These are phyloP conservation scores for Ephydatia muelleri DNA, from an alignment of 37 sponge, comb jelly and placozoan species.

Conservation along the genomic window DNA sequence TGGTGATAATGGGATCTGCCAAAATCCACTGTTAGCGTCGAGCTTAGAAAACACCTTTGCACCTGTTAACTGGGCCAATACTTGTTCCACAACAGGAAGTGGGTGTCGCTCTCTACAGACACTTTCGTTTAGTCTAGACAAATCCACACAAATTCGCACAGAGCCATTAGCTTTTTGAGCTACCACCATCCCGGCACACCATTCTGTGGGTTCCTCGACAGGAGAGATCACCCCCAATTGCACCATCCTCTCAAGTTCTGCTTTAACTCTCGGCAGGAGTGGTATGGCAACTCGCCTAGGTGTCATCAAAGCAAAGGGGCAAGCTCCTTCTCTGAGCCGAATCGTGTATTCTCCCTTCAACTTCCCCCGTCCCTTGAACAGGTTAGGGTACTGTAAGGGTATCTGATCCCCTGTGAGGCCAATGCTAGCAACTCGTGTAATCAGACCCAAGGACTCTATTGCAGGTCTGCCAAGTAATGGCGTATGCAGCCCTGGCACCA, in stretches of 20 bases:
- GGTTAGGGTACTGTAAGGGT: slow-evolving; percentile 11
- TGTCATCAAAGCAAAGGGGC: slow-evolving; percentile 27
- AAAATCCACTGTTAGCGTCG: slow-evolving; percentile 54
- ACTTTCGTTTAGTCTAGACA: slow-evolving; percentile 47
- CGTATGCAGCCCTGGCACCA: slow-evolving; percentile 7
- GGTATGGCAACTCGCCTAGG: slow-evolving; percentile 51
- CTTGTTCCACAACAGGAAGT: slow-evolving; percentile 58
- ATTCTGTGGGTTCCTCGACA: slow-evolving; percentile 39
- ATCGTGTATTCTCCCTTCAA: slow-evolving; percentile 37
- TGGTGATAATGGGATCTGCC: slow-evolving; percentile 48
- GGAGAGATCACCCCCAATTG: slow-evolving; percentile 32
- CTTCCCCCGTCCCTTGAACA: slow-evolving; percentile 48
- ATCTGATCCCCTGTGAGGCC: background rate
- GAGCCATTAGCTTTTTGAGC: slow-evolving; percentile 30
- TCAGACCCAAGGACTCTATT: slow-evolving; percentile 23
- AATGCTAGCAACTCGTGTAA: slow-evolving; percentile 9
- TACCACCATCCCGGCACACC: slow-evolving; percentile 63
- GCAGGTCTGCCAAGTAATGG: slow-evolving; percentile 44
- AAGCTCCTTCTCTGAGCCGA: slow-evolving; percentile 18
- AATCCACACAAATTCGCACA: slow-evolving; percentile 57
- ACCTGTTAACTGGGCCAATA: slow-evolving; percentile 29
- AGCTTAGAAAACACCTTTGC: slow-evolving; percentile 52
- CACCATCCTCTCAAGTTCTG: slow-evolving; percentile 42
- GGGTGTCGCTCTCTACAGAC: slow-evolving; percentile 46
- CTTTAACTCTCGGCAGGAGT: slow-evolving; percentile 20